These are phyloP conservation scores for Atrichornis clamosus DNA, from an alignment of 2,113 vertebrate species.

Conservation along the genomic window DNA sequence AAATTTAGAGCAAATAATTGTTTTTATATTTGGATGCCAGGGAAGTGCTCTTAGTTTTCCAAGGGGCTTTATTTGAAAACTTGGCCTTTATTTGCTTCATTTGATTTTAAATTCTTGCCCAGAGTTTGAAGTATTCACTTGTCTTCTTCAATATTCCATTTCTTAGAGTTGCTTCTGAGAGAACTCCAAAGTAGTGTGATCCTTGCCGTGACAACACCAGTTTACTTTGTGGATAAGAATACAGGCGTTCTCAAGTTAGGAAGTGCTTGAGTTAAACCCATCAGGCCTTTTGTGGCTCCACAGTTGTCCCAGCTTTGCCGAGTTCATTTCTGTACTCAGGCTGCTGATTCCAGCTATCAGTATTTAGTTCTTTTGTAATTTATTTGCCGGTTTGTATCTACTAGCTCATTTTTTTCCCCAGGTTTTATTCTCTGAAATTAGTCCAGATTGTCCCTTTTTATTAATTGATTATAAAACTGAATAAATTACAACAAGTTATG, in stretches of 20 bases:
- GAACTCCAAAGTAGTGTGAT: background rate
- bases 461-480: background rate
- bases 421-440: background rate
- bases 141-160: background rate
- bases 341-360: background rate
- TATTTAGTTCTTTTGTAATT: background rate
- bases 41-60: background rate
- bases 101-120: background rate
- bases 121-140: background rate
- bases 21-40: background rate
- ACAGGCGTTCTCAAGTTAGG: background rate
- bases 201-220: background rate
- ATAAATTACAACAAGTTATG: background rate
- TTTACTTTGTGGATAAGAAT: background rate
- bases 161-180: background rate
- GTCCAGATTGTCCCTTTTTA: background rate
- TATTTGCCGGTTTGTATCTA: background rate
- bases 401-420: background rate
- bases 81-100: background rate
- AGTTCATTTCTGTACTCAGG: background rate
- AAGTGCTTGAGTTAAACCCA: background rate
- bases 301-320: background rate
- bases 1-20: background rate
- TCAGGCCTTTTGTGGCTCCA: background rate
- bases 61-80: accelerated